Percentiles rank a stretch among this genome's conserved stretches.
These are phyloP conservation scores for Sipha flava DNA, from an alignment of 1,140 invertebrate genomes.

Conservation along the genomic window DNA sequence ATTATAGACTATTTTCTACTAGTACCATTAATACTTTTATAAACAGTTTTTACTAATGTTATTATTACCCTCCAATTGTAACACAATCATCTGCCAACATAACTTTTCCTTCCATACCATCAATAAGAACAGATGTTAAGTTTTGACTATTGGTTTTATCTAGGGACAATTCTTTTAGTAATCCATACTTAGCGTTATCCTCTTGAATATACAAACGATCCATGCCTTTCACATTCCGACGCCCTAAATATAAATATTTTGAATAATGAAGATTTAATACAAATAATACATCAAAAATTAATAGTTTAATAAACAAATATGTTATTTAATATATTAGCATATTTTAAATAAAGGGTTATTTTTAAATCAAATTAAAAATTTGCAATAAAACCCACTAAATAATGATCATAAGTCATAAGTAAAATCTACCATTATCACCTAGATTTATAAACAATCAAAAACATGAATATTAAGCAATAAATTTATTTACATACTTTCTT, in stretches of 20 bases:
- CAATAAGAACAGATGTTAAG: slow-evolving; percentile 50
- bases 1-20: no score
- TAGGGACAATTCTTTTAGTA: slow-evolving; percentile 60
- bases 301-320: no score
- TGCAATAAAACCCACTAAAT: no score
- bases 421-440: no score
- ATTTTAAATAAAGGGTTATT: no score
- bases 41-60: no score
- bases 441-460: no score
- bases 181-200: slow-evolving; percentile 58
- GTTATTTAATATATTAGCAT: no score
- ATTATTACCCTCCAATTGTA: slow-evolving; percentile 52
- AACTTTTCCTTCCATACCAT: slow-evolving; percentile 66
- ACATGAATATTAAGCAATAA: neutral
- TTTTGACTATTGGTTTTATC: slow-evolving; percentile 47
- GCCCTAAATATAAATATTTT: slow-evolving; percentile 41
- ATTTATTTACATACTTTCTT: slow-evolving; percentile 50
- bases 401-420: no score
- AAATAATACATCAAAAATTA: no score
- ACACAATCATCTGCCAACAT: slow-evolving; percentile 61
- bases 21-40: no score
- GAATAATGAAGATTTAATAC: neutral
- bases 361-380: no score
- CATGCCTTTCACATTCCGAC: slow-evolving; percentile 51
- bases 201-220: slow-evolving; percentile 50